Conservation (phyloP, 2,888 invertebrate species). For the Cheilosia soror region DNA sequence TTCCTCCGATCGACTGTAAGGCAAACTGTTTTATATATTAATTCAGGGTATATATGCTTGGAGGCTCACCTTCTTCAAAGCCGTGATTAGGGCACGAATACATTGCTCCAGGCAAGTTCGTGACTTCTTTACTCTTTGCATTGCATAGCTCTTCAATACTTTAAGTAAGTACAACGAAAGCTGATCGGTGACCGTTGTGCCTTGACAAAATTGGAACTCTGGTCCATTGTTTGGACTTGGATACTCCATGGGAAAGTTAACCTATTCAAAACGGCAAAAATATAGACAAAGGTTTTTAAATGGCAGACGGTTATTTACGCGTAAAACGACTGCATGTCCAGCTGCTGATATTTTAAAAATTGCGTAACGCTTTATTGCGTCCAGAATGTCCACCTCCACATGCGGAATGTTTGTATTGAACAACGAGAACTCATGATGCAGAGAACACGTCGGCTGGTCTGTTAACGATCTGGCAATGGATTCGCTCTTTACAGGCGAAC, state of each 20-base stretch:
- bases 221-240: slow-evolving; percentile 88
- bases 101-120: slow-evolving; percentile 95
- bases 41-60: neutral
- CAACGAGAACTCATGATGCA: slow-evolving; percentile 91
- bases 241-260: slow-evolving; percentile 90
- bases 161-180: slow-evolving; percentile 91
- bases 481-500: slow-evolving; percentile 83
- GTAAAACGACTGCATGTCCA: slow-evolving; percentile 84
- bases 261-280: slow-evolving; percentile 83
- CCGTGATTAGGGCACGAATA: slow-evolving; percentile 88
- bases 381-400: slow-evolving; percentile 86
- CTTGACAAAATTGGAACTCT: slow-evolving; percentile 88
- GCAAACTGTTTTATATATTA: neutral
- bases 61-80: slow-evolving; percentile 84
- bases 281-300: neutral
- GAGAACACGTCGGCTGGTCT: slow-evolving; percentile 83
- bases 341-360: slow-evolving; percentile 82
- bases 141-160: slow-evolving; percentile 91
- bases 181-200: slow-evolving; percentile 88
- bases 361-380: slow-evolving; percentile 85
- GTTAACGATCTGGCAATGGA: slow-evolving; percentile 80
- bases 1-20: slow-evolving; percentile 78
- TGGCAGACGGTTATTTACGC: slow-evolving; percentile 78
- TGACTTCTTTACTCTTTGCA: slow-evolving; percentile 92
- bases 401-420: slow-evolving; percentile 90